A percentile compares a stretch with the other conserved stretches of the same genome.
phyloP scores from a whole-genome alignment of 2,888 invertebrate species.

The Polydrusus cervinus region DNA sequence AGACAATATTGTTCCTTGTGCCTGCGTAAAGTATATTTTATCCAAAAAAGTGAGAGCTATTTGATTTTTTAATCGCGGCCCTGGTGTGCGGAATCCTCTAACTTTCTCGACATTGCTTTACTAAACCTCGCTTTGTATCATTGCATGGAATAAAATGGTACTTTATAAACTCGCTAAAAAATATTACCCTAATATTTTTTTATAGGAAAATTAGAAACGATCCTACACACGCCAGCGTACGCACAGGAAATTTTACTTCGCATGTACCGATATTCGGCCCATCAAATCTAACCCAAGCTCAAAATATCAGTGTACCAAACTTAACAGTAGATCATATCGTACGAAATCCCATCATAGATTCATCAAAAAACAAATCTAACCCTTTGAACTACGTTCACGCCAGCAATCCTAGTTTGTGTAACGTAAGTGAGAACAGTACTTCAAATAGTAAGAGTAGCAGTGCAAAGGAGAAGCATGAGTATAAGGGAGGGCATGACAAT shows the following conservation, averaged over 20 bases:
- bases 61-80: too few species aligned
- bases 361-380: slow-evolving; percentile 35
- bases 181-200: neutral
- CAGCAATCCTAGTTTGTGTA: slow-evolving; percentile 81
- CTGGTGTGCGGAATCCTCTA: too few species aligned
- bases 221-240: slow-evolving; percentile 62
- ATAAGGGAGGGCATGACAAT: slow-evolving; percentile 73
- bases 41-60: too few species aligned
- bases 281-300: slow-evolving; percentile 61
- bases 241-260: slow-evolving; percentile 70
- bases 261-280: slow-evolving; percentile 68
- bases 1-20: too few species aligned
- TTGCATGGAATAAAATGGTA: too few species aligned
- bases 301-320: slow-evolving; percentile 68
- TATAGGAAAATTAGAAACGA: slow-evolving; percentile 57
- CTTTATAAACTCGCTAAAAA: too few species aligned
- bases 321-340: slow-evolving; percentile 61
- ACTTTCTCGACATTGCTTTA: too few species aligned
- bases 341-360: slow-evolving; percentile 19
- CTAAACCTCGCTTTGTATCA: too few species aligned
- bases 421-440: slow-evolving; percentile 70
- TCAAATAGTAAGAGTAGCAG: slow-evolving; percentile 66
- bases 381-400: slow-evolving; percentile 77
- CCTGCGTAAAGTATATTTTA: too few species aligned
- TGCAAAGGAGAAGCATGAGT: slow-evolving; percentile 40